phyloP scores from a whole-genome alignment of 1,140 invertebrate genomes.

The Choristoneura fumiferana region DNA sequence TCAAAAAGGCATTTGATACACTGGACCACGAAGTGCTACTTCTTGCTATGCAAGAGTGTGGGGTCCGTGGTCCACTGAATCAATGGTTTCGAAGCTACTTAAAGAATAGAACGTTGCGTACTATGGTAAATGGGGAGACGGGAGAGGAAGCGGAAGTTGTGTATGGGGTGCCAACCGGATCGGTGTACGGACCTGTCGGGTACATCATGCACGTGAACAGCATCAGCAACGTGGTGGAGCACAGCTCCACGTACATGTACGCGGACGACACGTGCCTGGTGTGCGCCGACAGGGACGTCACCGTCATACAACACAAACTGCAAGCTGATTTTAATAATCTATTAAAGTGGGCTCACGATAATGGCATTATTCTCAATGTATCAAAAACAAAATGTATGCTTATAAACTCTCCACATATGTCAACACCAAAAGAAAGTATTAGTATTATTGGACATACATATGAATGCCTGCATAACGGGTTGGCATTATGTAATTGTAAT shows the following conservation, averaged over 20 bases:
- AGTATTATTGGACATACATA: not conserved
- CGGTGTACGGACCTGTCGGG: no score
- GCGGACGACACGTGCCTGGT: no score
- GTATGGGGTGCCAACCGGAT: no score
- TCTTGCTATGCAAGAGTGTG: constrained; percentile 24
- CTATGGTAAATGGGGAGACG: not conserved
- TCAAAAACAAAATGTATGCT: not conserved
- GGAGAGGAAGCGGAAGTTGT: not conserved
- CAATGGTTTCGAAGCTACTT: constrained; percentile 26
- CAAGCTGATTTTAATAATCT: not conserved
- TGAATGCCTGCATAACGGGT: not conserved
- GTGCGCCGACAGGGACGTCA: not conserved
- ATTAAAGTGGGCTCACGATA: constrained; percentile 11
- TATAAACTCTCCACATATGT: not conserved
- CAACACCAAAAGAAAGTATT: not conserved
- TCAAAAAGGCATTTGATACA: no score
- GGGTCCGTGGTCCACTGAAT: constrained; percentile 23
- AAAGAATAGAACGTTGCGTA: not conserved
- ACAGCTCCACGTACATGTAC: constrained; percentile 18
- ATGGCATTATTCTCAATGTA: not conserved
- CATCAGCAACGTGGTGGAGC: constrained; percentile 18
- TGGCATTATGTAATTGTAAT: not conserved
- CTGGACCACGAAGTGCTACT: constrained; percentile 19
- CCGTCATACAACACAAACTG: not conserved
- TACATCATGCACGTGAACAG: no score